Evolutionary conservation across 2,888 invertebrate genomes (phyloP).

Genomic region (Parapristionchus giblindavisi): DNA sequence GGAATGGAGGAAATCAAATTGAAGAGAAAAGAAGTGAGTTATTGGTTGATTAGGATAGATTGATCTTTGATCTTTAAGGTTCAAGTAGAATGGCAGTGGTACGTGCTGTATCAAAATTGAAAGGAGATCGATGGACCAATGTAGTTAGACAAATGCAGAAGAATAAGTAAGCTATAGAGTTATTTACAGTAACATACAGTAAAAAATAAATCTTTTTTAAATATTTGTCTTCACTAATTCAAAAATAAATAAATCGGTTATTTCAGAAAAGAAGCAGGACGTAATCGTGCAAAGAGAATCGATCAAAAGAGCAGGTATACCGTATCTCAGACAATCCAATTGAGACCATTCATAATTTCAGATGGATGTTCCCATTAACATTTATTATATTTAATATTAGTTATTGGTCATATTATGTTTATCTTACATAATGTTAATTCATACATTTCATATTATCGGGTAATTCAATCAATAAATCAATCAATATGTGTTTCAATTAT

Average conservation of each 20-base stretch:
- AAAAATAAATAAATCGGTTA: neutral
- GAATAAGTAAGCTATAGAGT: conserved; percentile 62
- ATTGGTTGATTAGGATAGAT: neutral
- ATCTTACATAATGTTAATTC: conserved; percentile 42
- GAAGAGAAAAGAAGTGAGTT: conserved; percentile 21
- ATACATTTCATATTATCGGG: too few species aligned
- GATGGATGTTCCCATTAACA: conserved; percentile 66
- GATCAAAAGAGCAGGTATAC: conserved; percentile 62
- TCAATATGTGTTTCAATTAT: neutral
- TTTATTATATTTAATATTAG: conserved; percentile 67
- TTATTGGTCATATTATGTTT: conserved; percentile 68
- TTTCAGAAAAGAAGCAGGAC: conserved; percentile 60
- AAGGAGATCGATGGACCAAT: conserved; percentile 56
- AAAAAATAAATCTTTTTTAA: too few species aligned
- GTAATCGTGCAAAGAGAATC: conserved; percentile 66
- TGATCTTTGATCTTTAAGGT: neutral
- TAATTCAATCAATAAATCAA: too few species aligned
- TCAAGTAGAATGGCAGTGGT: conserved; percentile 15
- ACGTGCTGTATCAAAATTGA: conserved; percentile 30
- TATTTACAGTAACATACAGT: too few species aligned
- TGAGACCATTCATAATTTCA: conserved; percentile 19
- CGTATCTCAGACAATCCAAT: neutral
- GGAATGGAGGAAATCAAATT: neutral
- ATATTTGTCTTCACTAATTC: too few species aligned
- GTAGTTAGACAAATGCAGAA: conserved; percentile 65